A percentile compares a stretch with the other conserved stretches of the same genome.
Conservation (phyloP, 2,888 invertebrate genomes). For the Cephalotes varians region DNA sequence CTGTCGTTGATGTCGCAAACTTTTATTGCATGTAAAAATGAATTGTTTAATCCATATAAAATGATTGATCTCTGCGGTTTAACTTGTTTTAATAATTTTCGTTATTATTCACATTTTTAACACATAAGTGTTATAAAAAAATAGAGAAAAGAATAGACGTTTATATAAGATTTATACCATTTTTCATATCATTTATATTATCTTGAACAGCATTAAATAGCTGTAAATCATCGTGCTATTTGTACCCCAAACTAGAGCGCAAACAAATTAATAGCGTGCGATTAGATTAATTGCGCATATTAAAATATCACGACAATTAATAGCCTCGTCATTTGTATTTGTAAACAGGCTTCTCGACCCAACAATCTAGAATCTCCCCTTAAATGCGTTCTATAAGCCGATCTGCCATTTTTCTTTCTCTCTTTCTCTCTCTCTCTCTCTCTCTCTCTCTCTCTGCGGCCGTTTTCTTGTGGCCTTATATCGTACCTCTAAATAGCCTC, state of each 20-base stretch:
- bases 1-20: constrained; percentile 9
- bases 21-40: constrained; percentile 31
- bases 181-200: neutral
- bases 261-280: constrained; percentile 30
- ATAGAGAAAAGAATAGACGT: neutral
- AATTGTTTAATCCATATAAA: constrained; percentile 23
- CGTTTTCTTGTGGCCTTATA: constrained; percentile 53
- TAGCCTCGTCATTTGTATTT: constrained; percentile 39
- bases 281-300: constrained; percentile 33
- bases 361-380: constrained; percentile 41
- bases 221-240: neutral
- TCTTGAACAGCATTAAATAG: neutral
- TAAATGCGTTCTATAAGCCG: constrained; percentile 64
- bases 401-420: constrained; percentile 26
- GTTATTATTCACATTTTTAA: neutral
- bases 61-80: neutral
- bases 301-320: constrained; percentile 44
- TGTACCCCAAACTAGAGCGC: neutral
- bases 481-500: constrained; percentile 44
- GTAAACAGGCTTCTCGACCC: neutral
- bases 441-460: neutral
- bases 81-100: neutral
- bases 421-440: neutral
- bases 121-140: neutral
- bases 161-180: neutral